Percentiles rank a stretch among this genome's conserved stretches.
Conservation (phyloP, 2,888 invertebrate species). For the Dendrolimus houi region DNA sequence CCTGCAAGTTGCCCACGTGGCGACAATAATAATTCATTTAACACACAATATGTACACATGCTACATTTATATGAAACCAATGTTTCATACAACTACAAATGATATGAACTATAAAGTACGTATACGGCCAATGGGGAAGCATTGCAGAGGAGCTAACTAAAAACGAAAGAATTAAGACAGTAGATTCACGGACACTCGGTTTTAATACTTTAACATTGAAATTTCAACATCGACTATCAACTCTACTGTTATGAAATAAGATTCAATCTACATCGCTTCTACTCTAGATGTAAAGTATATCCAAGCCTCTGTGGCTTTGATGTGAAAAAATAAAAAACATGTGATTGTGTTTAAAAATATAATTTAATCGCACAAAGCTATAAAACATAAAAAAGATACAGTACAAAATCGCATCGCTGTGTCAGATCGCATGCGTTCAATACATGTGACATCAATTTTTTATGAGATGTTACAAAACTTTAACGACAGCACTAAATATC, state of each 20-base stretch:
- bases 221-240: slow-evolving; percentile 24
- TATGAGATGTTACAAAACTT: slow-evolving; percentile 26
- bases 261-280: slow-evolving; percentile 29
- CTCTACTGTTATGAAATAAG: slow-evolving; percentile 33
- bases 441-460: slow-evolving; percentile 34
- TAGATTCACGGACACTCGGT: slow-evolving; percentile 67
- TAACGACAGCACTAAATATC: slow-evolving; percentile 23
- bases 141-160: slow-evolving; percentile 66
- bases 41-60: not conserved
- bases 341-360: slow-evolving; percentile 6
- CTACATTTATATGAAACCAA: too few species aligned
- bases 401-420: slow-evolving; percentile 28
- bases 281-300: slow-evolving; percentile 22
- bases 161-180: slow-evolving; percentile 68
- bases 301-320: slow-evolving; percentile 29
- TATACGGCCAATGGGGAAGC: slow-evolving; percentile 52
- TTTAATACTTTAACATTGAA: slow-evolving; percentile 51
- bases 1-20: slow-evolving; percentile 62
- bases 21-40: slow-evolving; percentile 8
- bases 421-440: slow-evolving; percentile 42
- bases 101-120: slow-evolving; percentile 4
- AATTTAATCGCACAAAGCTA: slow-evolving; percentile 16
- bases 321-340: not conserved
- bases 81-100: not conserved
- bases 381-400: slow-evolving; percentile 12